These are phyloP conservation scores for Echinometra lucunter DNA, from an alignment of 53 echinoderm and acorn worm species.

Conservation along the genomic window DNA sequence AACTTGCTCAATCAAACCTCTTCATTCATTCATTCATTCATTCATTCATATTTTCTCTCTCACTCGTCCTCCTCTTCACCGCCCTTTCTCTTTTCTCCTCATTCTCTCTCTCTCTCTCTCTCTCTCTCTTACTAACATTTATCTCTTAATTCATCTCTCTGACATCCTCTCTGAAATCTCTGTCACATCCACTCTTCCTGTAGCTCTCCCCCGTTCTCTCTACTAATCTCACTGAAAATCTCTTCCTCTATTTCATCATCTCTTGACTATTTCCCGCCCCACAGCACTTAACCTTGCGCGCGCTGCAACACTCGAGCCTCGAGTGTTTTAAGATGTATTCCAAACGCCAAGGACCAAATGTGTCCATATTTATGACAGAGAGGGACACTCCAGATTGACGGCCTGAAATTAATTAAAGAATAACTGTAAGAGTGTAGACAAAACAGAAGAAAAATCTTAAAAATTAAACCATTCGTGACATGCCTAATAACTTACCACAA, in stretches of 20 bases:
- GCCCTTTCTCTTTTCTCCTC: not conserved
- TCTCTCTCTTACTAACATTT: not conserved
- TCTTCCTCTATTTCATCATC: not conserved
- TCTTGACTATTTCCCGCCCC: conserved; percentile 1
- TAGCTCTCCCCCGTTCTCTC: not conserved
- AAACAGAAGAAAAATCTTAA: not conserved
- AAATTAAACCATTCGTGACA: not conserved
- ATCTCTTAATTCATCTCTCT: not conserved
- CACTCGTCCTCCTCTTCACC: not conserved
- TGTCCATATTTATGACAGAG: conserved; percentile 7
- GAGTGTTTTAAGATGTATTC: not conserved
- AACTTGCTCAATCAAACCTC: no score
- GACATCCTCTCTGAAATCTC: not conserved
- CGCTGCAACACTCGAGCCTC: not conserved
- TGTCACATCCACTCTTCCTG: not conserved
- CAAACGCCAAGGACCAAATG: not conserved
- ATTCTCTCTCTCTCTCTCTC: not conserved
- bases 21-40: not conserved
- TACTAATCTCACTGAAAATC: not conserved
- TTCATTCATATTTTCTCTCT: not conserved
- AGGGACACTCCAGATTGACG: not conserved
- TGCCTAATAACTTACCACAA: not conserved
- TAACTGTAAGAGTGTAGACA: not conserved
- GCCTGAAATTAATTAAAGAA: conserved; percentile 4
- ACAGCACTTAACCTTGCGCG: conserved; percentile 16